Evolutionary conservation across 2,888 invertebrate genomes (phyloP).

Genomic region (Amiota mariae): DNA sequence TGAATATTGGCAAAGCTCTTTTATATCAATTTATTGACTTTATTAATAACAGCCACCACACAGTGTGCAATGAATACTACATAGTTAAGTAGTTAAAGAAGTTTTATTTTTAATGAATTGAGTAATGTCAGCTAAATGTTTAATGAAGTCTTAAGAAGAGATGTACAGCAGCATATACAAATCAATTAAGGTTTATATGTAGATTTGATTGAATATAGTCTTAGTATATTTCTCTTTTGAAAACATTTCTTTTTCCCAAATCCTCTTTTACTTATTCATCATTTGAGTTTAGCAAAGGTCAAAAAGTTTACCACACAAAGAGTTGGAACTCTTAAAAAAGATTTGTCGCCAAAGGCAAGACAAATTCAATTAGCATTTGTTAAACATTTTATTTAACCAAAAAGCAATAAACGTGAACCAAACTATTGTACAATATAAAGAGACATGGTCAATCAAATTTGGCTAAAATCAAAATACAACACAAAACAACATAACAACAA

Average conservation of each 20-base stretch:
- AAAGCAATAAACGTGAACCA: slow-evolving; percentile 41
- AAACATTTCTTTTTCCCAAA: too few relatives aligned
- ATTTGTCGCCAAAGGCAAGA: slow-evolving; percentile 64
- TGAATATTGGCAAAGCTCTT: neutral
- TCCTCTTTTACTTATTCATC: neutral
- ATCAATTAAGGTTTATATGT: too few relatives aligned
- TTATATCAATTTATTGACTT: too few relatives aligned
- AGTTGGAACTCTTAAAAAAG: slow-evolving; percentile 55
- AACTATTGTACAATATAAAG: slow-evolving; percentile 16
- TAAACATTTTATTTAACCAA: slow-evolving; percentile 60
- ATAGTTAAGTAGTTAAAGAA: neutral
- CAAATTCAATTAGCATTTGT: slow-evolving; percentile 67
- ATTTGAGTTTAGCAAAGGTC: neutral
- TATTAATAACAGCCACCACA: too few relatives aligned
- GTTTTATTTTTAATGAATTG: too few relatives aligned
- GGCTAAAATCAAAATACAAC: slow-evolving; percentile 35
- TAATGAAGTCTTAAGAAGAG: too few relatives aligned
- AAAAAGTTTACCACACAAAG: slow-evolving; percentile 46
- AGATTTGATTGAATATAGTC: too few relatives aligned
- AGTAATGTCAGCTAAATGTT: too few relatives aligned
- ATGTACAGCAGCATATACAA: too few relatives aligned
- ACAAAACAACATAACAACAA: slow-evolving; percentile 45
- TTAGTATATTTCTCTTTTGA: too few relatives aligned
- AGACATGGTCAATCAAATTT: slow-evolving; percentile 55
- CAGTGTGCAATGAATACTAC: neutral